Conservation (phyloP, 2,113 vertebrate genomes). For the Grammomys surdaster region DNA sequence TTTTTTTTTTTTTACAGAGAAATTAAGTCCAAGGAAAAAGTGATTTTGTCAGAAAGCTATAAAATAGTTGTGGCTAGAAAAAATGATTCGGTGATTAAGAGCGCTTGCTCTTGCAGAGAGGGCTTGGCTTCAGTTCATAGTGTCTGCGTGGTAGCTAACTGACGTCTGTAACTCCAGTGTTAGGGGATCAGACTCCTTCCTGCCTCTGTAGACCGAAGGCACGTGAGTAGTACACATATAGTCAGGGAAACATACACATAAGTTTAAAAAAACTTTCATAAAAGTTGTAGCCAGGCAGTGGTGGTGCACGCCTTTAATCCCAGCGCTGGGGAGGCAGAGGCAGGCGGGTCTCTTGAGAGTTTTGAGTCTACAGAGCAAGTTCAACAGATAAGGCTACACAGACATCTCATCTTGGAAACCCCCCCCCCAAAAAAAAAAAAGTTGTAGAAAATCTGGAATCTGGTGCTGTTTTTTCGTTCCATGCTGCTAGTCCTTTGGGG, state of each 20-base stretch:
- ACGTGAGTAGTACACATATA: background rate
- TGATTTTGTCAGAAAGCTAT: background rate
- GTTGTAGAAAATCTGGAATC: slow-evolving; percentile 30
- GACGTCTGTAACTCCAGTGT: background rate
- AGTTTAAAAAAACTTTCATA: background rate
- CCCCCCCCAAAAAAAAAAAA: background rate
- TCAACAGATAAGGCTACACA: too few species aligned
- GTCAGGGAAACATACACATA: background rate
- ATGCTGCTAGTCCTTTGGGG: background rate
- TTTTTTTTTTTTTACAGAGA: background rate
- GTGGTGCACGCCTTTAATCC: too few species aligned
- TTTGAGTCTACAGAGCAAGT: too few species aligned
- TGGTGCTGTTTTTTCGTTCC: background rate
- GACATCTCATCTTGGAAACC: too few species aligned
- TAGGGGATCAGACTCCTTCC: background rate
- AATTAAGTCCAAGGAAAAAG: slow-evolving; percentile 15
- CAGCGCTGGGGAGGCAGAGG: too few species aligned
- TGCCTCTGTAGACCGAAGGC: background rate
- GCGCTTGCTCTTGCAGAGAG: background rate
- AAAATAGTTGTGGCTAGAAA: background rate
- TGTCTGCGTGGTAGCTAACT: background rate
- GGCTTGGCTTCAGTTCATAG: background rate
- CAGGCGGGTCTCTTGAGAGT: too few species aligned
- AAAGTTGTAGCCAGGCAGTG: too few species aligned
- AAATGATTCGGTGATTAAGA: background rate